Conservation (phyloP, 2,888 invertebrate genomes). For the Lymantria monacha region DNA sequence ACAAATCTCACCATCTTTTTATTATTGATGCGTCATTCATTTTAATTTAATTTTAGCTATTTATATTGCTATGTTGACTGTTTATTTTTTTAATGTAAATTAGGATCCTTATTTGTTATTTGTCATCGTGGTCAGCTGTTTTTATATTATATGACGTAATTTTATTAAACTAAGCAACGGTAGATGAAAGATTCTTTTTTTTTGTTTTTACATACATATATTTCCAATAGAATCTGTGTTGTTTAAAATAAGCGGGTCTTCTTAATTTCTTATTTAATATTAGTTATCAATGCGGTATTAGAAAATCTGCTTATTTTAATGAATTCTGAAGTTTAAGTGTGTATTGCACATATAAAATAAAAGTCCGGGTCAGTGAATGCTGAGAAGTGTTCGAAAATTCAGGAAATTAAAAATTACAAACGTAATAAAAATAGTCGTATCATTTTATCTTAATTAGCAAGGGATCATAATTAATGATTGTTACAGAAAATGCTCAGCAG, state of each 20-base stretch:
- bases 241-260: not conserved
- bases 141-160: conserved; percentile 12
- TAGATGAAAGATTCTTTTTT: not conserved
- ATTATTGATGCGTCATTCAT: not conserved
- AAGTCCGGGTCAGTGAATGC: too few relatives aligned
- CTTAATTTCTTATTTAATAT: too few relatives aligned
- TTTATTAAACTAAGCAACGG: not conserved
- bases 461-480: not conserved
- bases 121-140: conserved; percentile 7
- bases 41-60: not conserved
- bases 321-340: too few relatives aligned
- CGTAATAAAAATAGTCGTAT: not conserved
- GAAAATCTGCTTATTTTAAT: too few relatives aligned
- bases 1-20: too few relatives aligned
- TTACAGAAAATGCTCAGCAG: too few relatives aligned
- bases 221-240: not conserved
- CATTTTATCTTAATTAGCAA: not conserved
- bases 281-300: too few relatives aligned
- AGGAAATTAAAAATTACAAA: too few relatives aligned
- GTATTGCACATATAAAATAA: too few relatives aligned
- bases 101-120: conserved; percentile 12
- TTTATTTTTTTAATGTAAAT: conserved; percentile 9
- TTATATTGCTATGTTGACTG: not conserved
- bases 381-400: too few relatives aligned
- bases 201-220: not conserved